phyloP scores from a whole-genome alignment of 2,888 invertebrate species.

The Tyria jacobaeae region DNA sequence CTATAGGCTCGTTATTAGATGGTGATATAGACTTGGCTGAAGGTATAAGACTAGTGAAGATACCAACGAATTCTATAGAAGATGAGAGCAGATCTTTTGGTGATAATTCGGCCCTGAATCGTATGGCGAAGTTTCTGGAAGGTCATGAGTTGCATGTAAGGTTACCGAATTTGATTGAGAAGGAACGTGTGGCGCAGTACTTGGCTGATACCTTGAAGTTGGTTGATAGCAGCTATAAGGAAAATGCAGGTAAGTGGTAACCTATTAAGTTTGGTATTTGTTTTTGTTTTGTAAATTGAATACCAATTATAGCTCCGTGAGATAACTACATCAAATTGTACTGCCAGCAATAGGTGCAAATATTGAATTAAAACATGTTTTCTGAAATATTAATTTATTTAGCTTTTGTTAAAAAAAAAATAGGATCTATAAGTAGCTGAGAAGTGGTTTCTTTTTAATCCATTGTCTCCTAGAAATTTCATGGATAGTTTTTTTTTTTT shows the following conservation, averaged over 20 bases:
- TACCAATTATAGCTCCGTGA: too few relatives aligned
- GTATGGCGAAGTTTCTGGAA: conserved; percentile 89
- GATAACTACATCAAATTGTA: too few relatives aligned
- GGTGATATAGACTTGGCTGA: conserved; percentile 87
- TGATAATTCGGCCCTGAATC: conserved; percentile 84
- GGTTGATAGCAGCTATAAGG: conserved; percentile 78
- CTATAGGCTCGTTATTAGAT: conserved; percentile 68
- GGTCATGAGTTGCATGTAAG: conserved; percentile 91
- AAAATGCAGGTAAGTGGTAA: conserved; percentile 80
- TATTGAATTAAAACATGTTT: too few relatives aligned
- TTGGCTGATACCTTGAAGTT: conserved; percentile 83
- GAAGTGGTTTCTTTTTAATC: too few relatives aligned
- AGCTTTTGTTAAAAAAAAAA: too few relatives aligned
- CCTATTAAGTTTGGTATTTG: too few relatives aligned
- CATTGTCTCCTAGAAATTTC: too few relatives aligned
- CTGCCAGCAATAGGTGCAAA: too few relatives aligned
- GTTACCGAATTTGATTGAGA: conserved; percentile 89
- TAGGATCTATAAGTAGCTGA: too few relatives aligned
- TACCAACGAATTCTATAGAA: conserved; percentile 78
- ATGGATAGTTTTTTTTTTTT: too few relatives aligned
- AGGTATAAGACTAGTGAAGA: conserved; percentile 88
- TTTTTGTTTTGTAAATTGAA: too few relatives aligned
- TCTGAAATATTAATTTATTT: too few relatives aligned
- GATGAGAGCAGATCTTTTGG: conserved; percentile 81
- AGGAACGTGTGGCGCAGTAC: conserved; percentile 87